Evolutionary conservation across 2,113 vertebrate genomes (phyloP), one percentile per base, ranked within the genome.

Genomic region (Mastomys natalensis): DNA sequence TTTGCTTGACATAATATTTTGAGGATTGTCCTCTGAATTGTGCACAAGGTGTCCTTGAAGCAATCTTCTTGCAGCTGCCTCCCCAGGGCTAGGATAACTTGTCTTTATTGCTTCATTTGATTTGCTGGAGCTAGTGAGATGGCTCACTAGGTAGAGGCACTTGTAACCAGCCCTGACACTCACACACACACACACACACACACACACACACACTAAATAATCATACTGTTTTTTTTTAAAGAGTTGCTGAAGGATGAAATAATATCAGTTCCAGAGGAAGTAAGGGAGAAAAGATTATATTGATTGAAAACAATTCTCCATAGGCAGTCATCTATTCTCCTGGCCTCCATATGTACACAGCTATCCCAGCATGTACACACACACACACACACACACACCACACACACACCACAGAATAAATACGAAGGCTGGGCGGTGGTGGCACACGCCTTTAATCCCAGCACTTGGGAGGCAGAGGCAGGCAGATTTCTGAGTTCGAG

Each of bases 301-400:
- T 66, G 40, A 66, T 66, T 66, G 55, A 29, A 16, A 43, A 21
- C 16, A 53, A 7, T 84, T 84, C 9, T 62, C 60, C 58, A 17
- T 1, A 31, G 58, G 13, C n/a, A 84, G 81, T 4, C n/a, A 62
- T 15, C 26, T 43, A 17, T 12, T 37, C 29, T 64, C 66, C 29
- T 7, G 26, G 40, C 4, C 26, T 34, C 24, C 40, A 31, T 19
- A 3, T 43, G n/a, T 13, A 84, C 3, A 9, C 8, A 0, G 26
- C 21, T 3, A 86, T 45, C 58, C n/a, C 78, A 81, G 22, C 40
- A 19, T 45, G 26, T 43, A 24, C 58, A 62, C 55, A 58, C 45
- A 43, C 4, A 3, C 19, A 64, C 24, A 43, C 22, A 84, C 12
- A 84, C 37, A 62, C 37, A n/a, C n/a, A n/a, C n/a, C n/a, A n/a